A percentile compares a stretch with the other conserved stretches of the same genome.
phyloP scores from a whole-genome alignment of 1,140 invertebrate species.

The Ditylenchus dipsaci region DNA sequence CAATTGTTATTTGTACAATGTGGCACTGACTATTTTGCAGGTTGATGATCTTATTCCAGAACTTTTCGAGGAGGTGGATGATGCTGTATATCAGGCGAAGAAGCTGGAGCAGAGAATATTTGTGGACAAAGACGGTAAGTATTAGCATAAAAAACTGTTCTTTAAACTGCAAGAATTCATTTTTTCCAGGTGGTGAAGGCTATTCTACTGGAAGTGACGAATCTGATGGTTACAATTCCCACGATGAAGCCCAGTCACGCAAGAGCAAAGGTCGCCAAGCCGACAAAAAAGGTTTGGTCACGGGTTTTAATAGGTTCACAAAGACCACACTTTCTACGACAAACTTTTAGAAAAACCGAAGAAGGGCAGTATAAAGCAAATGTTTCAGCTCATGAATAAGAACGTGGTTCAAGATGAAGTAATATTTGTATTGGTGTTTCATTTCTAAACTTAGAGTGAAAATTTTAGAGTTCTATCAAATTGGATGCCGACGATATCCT shows the following conservation, averaged over 20 bases:
- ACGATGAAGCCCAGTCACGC: neutral
- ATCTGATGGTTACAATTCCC: neutral
- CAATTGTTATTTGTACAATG: neutral
- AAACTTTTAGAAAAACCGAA: slow-evolving; percentile 23
- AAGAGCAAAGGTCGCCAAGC: slow-evolving; percentile 1
- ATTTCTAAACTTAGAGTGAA: neutral
- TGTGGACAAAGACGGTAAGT: slow-evolving; percentile 35
- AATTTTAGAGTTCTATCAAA: slow-evolving; percentile 16
- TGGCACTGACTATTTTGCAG: slow-evolving; percentile 6
- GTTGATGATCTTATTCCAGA: slow-evolving; percentile 36
- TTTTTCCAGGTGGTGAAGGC: neutral
- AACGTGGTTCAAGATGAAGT: slow-evolving; percentile 25
- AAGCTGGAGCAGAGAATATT: slow-evolving; percentile 16
- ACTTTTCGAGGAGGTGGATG: slow-evolving; percentile 38
- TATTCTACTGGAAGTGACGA: neutral
- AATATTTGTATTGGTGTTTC: neutral
- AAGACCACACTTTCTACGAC: no score
- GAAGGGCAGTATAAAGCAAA: slow-evolving; percentile 24
- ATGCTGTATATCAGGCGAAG: slow-evolving; percentile 32
- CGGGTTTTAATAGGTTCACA: no score
- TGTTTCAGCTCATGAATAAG: slow-evolving; percentile 23
- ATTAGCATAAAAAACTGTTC: neutral
- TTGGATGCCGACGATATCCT: slow-evolving; percentile 33
- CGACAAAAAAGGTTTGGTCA: neutral
- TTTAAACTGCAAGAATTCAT: no score